Percentiles rank a stretch among this genome's conserved stretches.
Conservation (phyloP, 2,113 vertebrate genomes). For the Pelusios castaneus region DNA sequence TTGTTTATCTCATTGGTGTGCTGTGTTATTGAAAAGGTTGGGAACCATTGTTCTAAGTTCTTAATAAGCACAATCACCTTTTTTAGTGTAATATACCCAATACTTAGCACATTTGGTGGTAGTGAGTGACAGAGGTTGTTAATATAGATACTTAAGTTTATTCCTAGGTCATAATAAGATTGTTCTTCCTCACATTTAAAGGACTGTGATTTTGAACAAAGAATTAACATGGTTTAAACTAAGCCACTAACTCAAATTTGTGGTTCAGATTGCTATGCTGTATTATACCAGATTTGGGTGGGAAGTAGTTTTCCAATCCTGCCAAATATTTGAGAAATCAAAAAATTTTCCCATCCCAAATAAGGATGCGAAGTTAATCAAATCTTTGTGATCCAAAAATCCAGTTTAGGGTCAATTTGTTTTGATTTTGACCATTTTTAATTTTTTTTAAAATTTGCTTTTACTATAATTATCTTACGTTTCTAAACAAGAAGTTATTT, state of each 20-base stretch:
- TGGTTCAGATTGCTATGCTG: rapidly evolving
- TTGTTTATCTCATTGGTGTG: too few relatives aligned
- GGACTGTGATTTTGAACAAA: neutral
- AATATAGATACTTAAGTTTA: neutral
- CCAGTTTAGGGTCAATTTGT: neutral
- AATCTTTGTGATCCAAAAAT: neutral
- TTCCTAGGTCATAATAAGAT: neutral
- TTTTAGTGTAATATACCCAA: neutral
- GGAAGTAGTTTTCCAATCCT: neutral
- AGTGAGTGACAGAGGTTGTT: neutral
- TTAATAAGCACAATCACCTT: neutral
- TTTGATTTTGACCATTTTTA: neutral
- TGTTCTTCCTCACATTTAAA: neutral
- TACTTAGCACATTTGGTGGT: neutral
- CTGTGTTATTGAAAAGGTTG: too few relatives aligned
- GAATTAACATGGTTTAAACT: neutral
- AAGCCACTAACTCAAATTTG: neutral
- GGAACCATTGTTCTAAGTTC: neutral
- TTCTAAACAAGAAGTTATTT: neutral
- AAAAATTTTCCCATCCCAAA: neutral
- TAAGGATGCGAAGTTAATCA: neutral
- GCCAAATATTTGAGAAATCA: neutral
- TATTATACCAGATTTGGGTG: neutral
- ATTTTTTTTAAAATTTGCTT: neutral
- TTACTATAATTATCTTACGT: neutral